Conservation (phyloP, 2,797 vertebrate genomes). For the Falco naumanni region DNA sequence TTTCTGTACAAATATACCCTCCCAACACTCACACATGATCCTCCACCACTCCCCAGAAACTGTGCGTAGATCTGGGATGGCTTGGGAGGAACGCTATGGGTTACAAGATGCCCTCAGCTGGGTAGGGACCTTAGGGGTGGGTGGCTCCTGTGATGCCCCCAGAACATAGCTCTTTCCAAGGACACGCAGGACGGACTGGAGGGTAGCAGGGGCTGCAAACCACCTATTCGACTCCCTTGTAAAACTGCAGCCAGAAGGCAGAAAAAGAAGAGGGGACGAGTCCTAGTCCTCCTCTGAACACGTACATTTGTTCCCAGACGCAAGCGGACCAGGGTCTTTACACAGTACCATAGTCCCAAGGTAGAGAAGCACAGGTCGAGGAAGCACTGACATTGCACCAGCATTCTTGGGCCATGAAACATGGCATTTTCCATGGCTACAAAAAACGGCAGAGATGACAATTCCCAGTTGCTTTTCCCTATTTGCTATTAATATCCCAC, state of each 20-base stretch:
- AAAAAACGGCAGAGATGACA: background rate
- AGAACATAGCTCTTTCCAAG: background rate
- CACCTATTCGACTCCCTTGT: background rate
- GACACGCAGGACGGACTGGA: background rate
- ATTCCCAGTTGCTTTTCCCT: background rate
- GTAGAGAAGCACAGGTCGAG: background rate
- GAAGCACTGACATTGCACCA: background rate
- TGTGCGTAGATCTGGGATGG: background rate
- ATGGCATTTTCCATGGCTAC: background rate
- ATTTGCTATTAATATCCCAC: background rate
- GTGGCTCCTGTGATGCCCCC: background rate
- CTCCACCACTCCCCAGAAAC: background rate
- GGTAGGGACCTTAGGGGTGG: background rate
- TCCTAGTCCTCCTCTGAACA: background rate
- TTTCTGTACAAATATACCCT: background rate
- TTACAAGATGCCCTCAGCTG: background rate
- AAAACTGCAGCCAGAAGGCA: background rate
- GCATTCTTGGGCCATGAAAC: background rate
- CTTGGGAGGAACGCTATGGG: background rate
- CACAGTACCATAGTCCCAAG: background rate
- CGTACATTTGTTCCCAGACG: background rate
- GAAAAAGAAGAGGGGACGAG: background rate
- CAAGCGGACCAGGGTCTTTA: background rate
- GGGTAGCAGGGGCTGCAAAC: background rate
- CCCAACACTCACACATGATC: accelerated